Conservation (phyloP, 2,888 invertebrate species). For the Hedya salicella region DNA sequence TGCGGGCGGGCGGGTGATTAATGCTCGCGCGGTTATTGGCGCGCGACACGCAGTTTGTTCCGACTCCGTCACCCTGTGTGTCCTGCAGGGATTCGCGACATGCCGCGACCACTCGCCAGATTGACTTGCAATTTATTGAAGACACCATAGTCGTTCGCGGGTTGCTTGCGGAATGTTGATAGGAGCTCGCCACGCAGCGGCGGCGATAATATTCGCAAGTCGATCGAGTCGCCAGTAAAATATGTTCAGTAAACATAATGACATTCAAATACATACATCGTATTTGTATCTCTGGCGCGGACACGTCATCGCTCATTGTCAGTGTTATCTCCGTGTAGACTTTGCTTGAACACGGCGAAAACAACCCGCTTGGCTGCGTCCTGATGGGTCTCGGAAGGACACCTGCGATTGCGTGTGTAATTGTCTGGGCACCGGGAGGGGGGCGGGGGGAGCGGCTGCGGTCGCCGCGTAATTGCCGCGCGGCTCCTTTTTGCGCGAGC, state of each 20-base stretch:
- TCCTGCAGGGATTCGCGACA: not conserved
- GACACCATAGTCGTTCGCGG: conserved; percentile 5
- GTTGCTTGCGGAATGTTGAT: conserved; percentile 23
- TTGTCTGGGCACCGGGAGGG: conserved; percentile 1
- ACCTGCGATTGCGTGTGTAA: conserved; percentile 12
- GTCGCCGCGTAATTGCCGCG: conserved; percentile 15
- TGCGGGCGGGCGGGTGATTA: conserved; percentile 18
- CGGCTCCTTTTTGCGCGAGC: conserved; percentile 17
- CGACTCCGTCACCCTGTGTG: not conserved
- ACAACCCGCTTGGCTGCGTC: too few relatives aligned
- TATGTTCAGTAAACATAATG: too few relatives aligned
- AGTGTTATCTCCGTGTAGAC: too few relatives aligned
- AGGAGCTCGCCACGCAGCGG: not conserved
- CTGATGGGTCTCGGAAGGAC: not conserved
- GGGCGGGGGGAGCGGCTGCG: not conserved
- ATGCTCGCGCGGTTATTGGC: conserved; percentile 21
- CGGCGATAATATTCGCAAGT: conserved; percentile 1
- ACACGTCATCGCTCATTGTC: too few relatives aligned
- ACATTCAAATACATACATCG: too few relatives aligned
- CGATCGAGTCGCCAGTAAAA: not conserved
- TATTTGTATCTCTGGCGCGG: too few relatives aligned
- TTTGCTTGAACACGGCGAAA: too few relatives aligned
- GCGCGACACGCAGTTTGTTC: conserved; percentile 10
- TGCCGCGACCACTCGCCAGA: not conserved
- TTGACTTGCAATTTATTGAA: conserved; percentile 22